These are phyloP conservation scores for Nansenia antarctica DNA, from an alignment of 2,113 vertebrate genomes.

Conservation along the genomic window DNA sequence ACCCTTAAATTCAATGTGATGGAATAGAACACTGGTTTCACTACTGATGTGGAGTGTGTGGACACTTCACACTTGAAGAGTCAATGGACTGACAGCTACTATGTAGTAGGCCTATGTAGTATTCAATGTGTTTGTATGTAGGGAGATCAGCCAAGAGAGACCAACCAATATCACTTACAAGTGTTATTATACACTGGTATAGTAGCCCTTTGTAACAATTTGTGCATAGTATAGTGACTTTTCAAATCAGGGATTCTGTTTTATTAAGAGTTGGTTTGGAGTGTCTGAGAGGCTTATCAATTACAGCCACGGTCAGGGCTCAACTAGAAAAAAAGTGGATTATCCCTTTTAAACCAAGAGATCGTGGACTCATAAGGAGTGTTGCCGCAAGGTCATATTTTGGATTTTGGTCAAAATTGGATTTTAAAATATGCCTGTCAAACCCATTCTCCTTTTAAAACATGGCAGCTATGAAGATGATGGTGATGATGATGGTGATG, in stretches of 20 bases:
- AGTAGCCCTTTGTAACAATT: too few relatives aligned
- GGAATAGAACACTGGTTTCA: conserved; percentile 26
- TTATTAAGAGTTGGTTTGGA: too few relatives aligned
- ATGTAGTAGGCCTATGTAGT: background rate
- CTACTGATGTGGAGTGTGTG: too few relatives aligned
- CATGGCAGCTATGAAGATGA: too few relatives aligned
- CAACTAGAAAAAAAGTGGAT: too few relatives aligned
- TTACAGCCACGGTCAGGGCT: too few relatives aligned
- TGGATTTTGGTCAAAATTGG: background rate
- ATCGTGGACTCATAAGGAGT: background rate
- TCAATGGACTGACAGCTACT: background rate
- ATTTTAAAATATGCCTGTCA: background rate
- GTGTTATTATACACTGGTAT: too few relatives aligned
- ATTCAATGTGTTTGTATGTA: background rate
- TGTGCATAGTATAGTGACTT: too few relatives aligned
- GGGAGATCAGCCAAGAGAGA: background rate
- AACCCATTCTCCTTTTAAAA: background rate
- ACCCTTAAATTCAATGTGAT: conserved; percentile 23
- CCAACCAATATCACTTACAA: too few relatives aligned
- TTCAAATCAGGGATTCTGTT: too few relatives aligned
- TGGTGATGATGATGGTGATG: background rate
- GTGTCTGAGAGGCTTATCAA: too few relatives aligned
- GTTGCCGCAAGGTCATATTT: background rate
- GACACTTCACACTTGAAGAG: background rate
- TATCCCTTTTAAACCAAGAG: too few relatives aligned